These are phyloP conservation scores for Pseudopipra pipra DNA, from an alignment of 2,113 vertebrate species.

Conservation along the genomic window DNA sequence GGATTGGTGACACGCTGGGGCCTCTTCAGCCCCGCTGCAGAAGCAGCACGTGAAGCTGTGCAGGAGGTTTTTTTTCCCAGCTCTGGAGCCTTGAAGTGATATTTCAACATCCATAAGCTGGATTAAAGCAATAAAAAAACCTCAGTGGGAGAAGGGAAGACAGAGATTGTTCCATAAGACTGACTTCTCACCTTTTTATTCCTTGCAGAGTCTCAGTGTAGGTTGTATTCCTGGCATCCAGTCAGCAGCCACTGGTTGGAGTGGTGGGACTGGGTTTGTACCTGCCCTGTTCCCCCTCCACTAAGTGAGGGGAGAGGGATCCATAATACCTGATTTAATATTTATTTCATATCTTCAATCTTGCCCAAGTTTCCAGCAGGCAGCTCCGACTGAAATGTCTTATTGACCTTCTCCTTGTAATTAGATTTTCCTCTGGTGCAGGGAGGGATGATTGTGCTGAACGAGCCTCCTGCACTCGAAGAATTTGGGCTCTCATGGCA, in stretches of 20 bases:
- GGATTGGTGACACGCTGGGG: neutral
- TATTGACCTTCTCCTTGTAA: neutral
- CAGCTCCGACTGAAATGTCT: neutral
- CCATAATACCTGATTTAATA: neutral
- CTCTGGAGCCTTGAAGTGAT: neutral
- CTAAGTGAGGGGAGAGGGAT: neutral
- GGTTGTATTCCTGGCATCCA: neutral
- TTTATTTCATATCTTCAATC: neutral
- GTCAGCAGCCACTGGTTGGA: neutral
- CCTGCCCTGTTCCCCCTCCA: fast-evolving
- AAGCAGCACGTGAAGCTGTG: neutral
- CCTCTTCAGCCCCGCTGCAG: neutral
- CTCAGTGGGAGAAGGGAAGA: neutral
- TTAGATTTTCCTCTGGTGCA: neutral
- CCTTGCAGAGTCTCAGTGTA: fast-evolving
- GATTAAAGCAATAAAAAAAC: neutral
- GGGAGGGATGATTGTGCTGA: neutral
- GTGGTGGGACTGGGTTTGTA: neutral
- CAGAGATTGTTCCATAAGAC: neutral
- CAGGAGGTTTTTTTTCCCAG: neutral
- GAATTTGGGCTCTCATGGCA: neutral
- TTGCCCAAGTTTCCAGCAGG: neutral
- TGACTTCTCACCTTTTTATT: neutral
- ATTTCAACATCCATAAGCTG: neutral
- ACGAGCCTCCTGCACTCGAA: neutral